Percentiles rank a stretch among this genome's conserved stretches.
Evolutionary conservation across 1,140 invertebrate species (phyloP).

Genomic region (Nasonia longicornis): DNA sequence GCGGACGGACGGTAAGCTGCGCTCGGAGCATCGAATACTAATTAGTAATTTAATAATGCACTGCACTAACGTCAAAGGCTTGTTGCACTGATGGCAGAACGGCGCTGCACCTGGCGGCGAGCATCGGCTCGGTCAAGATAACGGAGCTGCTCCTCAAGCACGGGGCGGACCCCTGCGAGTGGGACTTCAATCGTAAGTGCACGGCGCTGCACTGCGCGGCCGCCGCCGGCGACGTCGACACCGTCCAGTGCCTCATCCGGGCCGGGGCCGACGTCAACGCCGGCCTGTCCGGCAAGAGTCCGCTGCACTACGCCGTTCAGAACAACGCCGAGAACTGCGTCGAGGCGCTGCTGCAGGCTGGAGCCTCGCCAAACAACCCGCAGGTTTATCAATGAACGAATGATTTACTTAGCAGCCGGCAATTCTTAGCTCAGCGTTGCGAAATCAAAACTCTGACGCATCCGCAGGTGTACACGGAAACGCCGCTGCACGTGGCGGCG

Average conservation of each 20-base stretch:
- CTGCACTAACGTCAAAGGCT: no score
- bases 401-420: no score
- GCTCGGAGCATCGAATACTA: no score
- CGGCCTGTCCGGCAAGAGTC: slow-evolving; percentile 74
- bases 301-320: slow-evolving; percentile 82
- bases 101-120: slow-evolving; percentile 82
- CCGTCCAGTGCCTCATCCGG: slow-evolving; percentile 73
- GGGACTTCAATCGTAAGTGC: slow-evolving; percentile 75
- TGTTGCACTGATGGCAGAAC: slow-evolving; percentile 70
- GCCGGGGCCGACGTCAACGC: slow-evolving; percentile 80
- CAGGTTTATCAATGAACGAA: slow-evolving; percentile 69
- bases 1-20: slow-evolving; percentile 62
- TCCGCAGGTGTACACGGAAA: slow-evolving; percentile 80
- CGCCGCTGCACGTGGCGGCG: slow-evolving; percentile 85
- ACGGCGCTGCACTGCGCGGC: slow-evolving; percentile 85
- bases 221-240: slow-evolving; percentile 72
- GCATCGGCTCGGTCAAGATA: slow-evolving; percentile 75
- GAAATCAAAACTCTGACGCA: no score
- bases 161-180: slow-evolving; percentile 75
- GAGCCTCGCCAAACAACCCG: slow-evolving; percentile 82
- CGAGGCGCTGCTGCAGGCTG: slow-evolving; percentile 75
- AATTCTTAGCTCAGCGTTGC: no score
- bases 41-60: no score
- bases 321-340: slow-evolving; percentile 78
- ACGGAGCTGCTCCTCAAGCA: slow-evolving; percentile 75